These are phyloP conservation scores for Drosophila saltans DNA, from an alignment of 1,140 invertebrate species.

Conservation along the genomic window DNA sequence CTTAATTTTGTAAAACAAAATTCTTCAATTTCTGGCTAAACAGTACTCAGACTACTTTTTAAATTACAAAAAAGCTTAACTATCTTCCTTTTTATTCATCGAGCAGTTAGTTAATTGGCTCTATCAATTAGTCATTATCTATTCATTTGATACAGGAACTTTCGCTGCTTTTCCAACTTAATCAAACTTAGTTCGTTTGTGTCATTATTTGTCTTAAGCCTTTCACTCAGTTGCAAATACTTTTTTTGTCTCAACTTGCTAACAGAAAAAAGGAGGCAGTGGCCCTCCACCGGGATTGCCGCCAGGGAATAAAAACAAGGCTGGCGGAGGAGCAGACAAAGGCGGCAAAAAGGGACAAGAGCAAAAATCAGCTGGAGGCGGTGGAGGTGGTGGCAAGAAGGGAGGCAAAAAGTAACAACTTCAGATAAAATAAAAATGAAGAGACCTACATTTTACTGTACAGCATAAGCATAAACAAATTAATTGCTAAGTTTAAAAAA, in stretches of 20 bases:
- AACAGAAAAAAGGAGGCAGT: conserved; percentile 73
- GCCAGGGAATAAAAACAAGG: conserved; percentile 69
- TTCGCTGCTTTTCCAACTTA: neutral
- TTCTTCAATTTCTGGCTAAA: too few relatives aligned
- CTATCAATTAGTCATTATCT: conserved; percentile 4
- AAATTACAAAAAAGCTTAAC: neutral
- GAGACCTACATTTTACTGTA: conserved; percentile 43
- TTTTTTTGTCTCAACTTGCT: conserved; percentile 42
- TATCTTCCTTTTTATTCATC: neutral
- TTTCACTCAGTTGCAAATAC: conserved; percentile 33
- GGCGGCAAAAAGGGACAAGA: conserved; percentile 75
- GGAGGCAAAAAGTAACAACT: conserved; percentile 75
- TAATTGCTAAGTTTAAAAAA: conserved; percentile 28
- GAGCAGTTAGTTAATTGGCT: neutral
- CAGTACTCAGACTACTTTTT: too few relatives aligned
- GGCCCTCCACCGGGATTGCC: conserved; percentile 40
- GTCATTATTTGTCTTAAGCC: conserved; percentile 22
- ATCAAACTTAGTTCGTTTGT: conserved; percentile 47
- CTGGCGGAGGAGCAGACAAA: conserved; percentile 59
- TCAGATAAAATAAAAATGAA: conserved; percentile 55
- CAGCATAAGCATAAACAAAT: conserved; percentile 36
- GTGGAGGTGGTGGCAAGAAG: conserved; percentile 62
- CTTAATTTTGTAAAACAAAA: too few relatives aligned
- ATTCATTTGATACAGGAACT: neutral
- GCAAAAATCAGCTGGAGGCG: conserved; percentile 61